These are phyloP conservation scores for Drosophila suzukii DNA, from an alignment of 1,140 invertebrate species.

Conservation along the genomic window DNA sequence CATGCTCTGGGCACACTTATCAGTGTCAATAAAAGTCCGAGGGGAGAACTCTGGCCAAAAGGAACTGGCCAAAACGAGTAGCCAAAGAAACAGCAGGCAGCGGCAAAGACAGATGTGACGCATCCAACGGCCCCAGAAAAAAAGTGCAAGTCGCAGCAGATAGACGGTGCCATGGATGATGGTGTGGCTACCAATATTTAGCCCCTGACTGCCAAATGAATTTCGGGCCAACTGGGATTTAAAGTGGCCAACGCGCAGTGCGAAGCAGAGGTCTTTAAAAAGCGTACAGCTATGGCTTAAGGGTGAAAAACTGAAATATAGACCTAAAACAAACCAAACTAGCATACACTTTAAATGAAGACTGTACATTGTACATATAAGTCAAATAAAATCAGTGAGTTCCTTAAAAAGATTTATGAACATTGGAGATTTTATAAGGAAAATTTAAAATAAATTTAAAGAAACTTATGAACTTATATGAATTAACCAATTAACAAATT, in stretches of 20 bases:
- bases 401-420: no score
- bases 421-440: no score
- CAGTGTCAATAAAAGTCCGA: constrained; percentile 80
- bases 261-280: not conserved
- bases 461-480: no score
- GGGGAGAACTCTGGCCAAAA: constrained; percentile 52
- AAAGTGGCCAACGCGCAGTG: constrained; percentile 25
- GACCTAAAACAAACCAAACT: no score
- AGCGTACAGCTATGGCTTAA: no score
- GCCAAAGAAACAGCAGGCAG: constrained; percentile 17
- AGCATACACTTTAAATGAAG: no score
- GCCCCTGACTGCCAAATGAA: constrained; percentile 23
- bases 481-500: no score
- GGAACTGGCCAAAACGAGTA: constrained; percentile 27
- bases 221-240: constrained; percentile 21
- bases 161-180: constrained; percentile 15
- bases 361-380: no score
- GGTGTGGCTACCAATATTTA: constrained; percentile 16
- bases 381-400: no score
- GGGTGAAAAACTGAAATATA: no score
- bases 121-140: constrained; percentile 17
- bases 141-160: constrained; percentile 27
- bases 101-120: constrained; percentile 52
- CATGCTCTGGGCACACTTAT: constrained; percentile 77
- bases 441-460: no score